A percentile compares a stretch with the other conserved stretches of the same genome.
These are phyloP conservation scores for Myanophis thanlyinensis DNA, from an alignment of 2,113 vertebrate species.

Conservation along the genomic window DNA sequence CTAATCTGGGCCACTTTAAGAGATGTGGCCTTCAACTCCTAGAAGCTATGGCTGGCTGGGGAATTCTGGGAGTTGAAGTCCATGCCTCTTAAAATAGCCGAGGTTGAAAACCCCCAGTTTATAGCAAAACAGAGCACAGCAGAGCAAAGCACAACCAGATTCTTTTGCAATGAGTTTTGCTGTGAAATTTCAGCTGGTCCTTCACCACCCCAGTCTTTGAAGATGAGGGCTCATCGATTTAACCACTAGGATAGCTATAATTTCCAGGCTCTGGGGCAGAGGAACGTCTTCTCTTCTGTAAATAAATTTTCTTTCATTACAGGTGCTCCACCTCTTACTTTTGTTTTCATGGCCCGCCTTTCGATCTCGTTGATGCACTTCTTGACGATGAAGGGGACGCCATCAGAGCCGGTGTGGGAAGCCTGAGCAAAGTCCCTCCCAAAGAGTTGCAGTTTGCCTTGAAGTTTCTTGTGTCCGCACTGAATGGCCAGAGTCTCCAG, in stretches of 20 bases:
- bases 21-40: background rate
- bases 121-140: background rate
- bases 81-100: background rate
- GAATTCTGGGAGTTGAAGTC: background rate
- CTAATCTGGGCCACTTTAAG: background rate
- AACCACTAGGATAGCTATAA: background rate
- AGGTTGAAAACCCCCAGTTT: background rate
- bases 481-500: conserved; percentile 95
- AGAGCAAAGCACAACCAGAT: background rate
- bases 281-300: background rate
- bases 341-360: conserved; percentile 85
- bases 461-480: conserved; percentile 94
- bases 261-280: background rate
- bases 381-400: conserved; percentile 90
- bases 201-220: background rate
- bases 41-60: background rate
- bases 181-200: background rate
- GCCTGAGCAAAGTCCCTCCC: conserved; percentile 84
- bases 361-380: conserved; percentile 92
- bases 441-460: conserved; percentile 91
- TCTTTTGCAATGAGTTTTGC: background rate
- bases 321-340: conserved; percentile 69
- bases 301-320: background rate
- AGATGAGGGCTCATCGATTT: background rate
- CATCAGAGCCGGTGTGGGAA: conserved; percentile 68